Percentiles rank a stretch among this genome's conserved stretches.
phyloP scores from a whole-genome alignment of 2,113 vertebrate genomes.

The Chionis minor region DNA sequence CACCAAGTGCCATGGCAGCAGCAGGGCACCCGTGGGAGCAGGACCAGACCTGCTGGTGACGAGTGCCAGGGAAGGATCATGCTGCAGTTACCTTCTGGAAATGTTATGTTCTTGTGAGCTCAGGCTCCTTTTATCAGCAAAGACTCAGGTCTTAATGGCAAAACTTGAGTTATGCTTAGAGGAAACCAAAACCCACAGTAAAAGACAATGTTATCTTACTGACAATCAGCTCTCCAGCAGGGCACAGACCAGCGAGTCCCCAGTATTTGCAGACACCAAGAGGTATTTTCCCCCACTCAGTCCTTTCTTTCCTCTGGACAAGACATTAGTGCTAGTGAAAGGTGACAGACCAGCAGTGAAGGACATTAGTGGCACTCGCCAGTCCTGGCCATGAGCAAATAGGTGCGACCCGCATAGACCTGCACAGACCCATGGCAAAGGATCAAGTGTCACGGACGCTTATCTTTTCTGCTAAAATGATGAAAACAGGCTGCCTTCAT shows the following conservation, averaged over 20 bases:
- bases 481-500: neutral
- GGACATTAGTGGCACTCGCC: no score
- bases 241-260: neutral
- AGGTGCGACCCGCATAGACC: neutral
- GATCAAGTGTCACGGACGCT: neutral
- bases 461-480: neutral
- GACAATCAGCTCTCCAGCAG: neutral
- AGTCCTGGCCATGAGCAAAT: neutral
- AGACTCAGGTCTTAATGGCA: neutral
- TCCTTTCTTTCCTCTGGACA: neutral
- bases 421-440: neutral
- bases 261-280: neutral
- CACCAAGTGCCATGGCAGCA: fast-evolving
- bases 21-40: neutral
- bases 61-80: neutral
- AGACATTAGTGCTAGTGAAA: neutral
- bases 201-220: neutral
- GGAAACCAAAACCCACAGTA: neutral
- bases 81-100: neutral
- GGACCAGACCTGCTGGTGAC: fast-evolving
- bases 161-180: neutral
- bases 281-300: neutral
- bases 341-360: neutral
- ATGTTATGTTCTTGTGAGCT: neutral
- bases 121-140: neutral